Conservation (phyloP, 2,888 invertebrate genomes). For the Matsumyia berberina region DNA sequence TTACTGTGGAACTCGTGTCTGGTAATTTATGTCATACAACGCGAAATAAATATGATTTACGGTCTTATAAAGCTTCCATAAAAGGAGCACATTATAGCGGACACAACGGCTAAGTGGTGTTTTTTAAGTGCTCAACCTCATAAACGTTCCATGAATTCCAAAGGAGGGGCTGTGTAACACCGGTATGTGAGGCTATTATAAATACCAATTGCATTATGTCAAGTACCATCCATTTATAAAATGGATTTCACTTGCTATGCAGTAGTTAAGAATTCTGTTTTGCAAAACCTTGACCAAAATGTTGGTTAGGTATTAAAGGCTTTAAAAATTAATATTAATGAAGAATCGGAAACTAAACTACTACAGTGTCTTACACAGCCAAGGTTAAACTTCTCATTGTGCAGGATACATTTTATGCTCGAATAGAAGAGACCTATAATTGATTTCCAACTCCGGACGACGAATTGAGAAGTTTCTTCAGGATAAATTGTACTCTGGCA, state of each 20-base stretch:
- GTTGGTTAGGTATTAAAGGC: no score
- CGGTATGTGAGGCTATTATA: conserved; percentile 30
- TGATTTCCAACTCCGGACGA: no score
- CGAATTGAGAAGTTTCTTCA: no score
- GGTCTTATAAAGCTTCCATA: conserved; percentile 59
- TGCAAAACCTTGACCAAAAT: neutral
- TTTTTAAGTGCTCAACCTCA: conserved; percentile 61
- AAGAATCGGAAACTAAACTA: no score
- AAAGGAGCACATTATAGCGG: conserved; percentile 56
- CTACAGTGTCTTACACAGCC: no score
- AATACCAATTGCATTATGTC: conserved; percentile 53
- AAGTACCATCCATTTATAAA: conserved; percentile 17
- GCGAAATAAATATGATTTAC: conserved; percentile 64
- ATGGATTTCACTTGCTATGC: conserved; percentile 4
- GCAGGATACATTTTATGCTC: no score
- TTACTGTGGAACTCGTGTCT: conserved; percentile 36
- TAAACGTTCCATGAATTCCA: conserved; percentile 58
- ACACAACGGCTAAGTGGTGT: conserved; percentile 57
- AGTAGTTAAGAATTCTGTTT: neutral
- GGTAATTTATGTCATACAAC: conserved; percentile 64
- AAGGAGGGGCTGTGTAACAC: conserved; percentile 26
- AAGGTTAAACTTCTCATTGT: no score
- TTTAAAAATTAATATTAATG: no score
- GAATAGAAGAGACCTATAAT: no score
- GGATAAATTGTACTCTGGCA: no score